Evolutionary conservation across 2,888 invertebrate genomes (phyloP).

Genomic region (Lochmaea crataegi): DNA sequence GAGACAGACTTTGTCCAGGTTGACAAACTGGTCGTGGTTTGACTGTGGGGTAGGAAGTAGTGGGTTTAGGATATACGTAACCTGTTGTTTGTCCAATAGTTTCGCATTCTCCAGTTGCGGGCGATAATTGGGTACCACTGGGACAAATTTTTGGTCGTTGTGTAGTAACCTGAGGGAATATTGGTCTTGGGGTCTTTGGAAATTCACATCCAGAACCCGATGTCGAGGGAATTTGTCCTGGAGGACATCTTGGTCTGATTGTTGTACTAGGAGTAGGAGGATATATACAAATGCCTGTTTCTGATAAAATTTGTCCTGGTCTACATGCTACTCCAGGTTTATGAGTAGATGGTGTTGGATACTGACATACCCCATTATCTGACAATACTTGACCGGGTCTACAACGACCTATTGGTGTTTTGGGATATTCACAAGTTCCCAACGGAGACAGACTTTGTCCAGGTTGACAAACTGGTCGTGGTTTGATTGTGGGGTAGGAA

Average conservation of each 20-base stretch:
- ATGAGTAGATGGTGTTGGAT: neutral
- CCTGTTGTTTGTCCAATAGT: slow-evolving; percentile 26
- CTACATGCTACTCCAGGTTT: slow-evolving; percentile 6
- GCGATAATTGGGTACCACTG: slow-evolving; percentile 37
- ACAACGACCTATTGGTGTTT: neutral
- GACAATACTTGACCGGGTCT: neutral
- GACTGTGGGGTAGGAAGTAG: slow-evolving; percentile 58
- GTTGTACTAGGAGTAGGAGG: slow-evolving; percentile 31
- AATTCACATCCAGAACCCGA: slow-evolving; percentile 31
- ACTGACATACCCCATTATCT: neutral
- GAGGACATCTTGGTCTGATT: slow-evolving; percentile 60
- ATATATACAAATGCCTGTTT: slow-evolving; percentile 58
- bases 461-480: slow-evolving; percentile 30
- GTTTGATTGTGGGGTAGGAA: slow-evolving; percentile 8
- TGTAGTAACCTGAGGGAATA: slow-evolving; percentile 6
- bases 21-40: slow-evolving; percentile 34
- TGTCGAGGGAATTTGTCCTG: slow-evolving; percentile 48
- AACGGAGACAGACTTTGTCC: neutral
- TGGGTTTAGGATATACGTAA: slow-evolving; percentile 37
- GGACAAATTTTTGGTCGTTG: slow-evolving; percentile 17
- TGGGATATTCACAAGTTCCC: neutral
- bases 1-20: slow-evolving; percentile 46
- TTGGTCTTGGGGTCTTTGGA: slow-evolving; percentile 17
- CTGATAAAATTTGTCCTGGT: slow-evolving; percentile 33
- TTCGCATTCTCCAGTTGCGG: slow-evolving; percentile 21